Conservation (phyloP, 2,113 vertebrate genomes). For the Dipodomys stephensi region DNA sequence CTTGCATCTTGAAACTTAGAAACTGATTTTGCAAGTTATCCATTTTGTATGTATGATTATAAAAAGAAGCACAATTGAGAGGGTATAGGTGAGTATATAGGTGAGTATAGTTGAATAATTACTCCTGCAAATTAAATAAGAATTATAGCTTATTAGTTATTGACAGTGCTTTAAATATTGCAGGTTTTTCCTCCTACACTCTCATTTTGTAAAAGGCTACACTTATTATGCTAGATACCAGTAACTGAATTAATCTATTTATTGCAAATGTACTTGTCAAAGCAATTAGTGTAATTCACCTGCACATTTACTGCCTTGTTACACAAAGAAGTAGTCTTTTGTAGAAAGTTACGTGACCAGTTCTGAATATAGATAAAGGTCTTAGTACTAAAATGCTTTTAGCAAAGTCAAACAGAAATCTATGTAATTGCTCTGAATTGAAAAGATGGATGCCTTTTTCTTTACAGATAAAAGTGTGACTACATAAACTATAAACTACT, state of each 20-base stretch:
- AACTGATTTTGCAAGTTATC: not conserved
- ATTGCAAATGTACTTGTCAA: constrained; percentile 66
- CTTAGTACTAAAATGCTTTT: constrained; percentile 58
- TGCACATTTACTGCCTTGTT: constrained; percentile 49
- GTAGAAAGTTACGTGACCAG: constrained; percentile 36
- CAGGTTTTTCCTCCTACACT: not conserved
- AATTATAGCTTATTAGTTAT: constrained; percentile 49
- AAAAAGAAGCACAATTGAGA: not conserved
- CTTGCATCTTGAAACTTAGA: not conserved
- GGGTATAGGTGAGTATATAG: not conserved
- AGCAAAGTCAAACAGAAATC: constrained; percentile 64
- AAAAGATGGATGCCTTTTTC: not conserved
- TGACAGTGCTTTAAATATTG: constrained; percentile 6
- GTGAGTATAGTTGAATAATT: not conserved
- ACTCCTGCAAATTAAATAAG: constrained; percentile 38
- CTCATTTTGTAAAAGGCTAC: constrained; percentile 33
- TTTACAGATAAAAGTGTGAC: not conserved
- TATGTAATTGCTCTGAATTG: constrained; percentile 47
- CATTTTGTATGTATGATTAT: not conserved
- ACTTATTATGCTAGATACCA: constrained; percentile 38
- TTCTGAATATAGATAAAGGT: constrained; percentile 55
- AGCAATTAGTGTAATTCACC: constrained; percentile 65
- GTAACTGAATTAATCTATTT: constrained; percentile 44
- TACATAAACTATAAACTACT: not conserved
- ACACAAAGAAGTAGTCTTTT: constrained; percentile 48